Evolutionary conservation across 2,113 vertebrate genomes (phyloP).

Genomic region (Mus spicilegus): DNA sequence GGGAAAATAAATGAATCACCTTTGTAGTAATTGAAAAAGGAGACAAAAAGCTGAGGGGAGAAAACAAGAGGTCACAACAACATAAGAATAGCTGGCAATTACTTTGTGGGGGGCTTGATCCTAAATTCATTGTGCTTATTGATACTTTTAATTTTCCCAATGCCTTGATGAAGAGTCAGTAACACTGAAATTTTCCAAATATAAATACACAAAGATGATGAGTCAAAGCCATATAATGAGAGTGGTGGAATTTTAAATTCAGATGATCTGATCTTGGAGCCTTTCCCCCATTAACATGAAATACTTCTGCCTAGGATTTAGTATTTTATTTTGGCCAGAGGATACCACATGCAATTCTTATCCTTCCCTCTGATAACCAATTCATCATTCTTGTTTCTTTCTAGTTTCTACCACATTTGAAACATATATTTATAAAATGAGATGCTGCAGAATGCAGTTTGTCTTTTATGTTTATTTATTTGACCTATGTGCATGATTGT

Average conservation of each 20-base stretch:
- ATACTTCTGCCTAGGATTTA: background rate
- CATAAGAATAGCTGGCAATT: constrained; percentile 19
- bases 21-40: background rate
- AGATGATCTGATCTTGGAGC: background rate
- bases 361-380: constrained; percentile 1
- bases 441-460: background rate
- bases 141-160: constrained; percentile 27
- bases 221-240: background rate
- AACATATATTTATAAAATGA: constrained; percentile 1
- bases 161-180: constrained; percentile 19
- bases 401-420: constrained; percentile 1
- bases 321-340: background rate
- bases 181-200: background rate
- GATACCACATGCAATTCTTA: background rate
- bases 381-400: background rate
- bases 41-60: background rate
- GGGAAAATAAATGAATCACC: background rate
- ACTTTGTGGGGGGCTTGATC: constrained; percentile 19
- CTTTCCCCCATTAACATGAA: background rate
- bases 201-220: background rate
- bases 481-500: background rate
- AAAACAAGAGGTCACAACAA: constrained; percentile 27
- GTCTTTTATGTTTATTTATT: background rate
- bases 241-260: constrained; percentile 31
- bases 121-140: constrained; percentile 11